phyloP scores from a whole-genome alignment of 2,888 invertebrate genomes.

The Athrips mouffetella region DNA sequence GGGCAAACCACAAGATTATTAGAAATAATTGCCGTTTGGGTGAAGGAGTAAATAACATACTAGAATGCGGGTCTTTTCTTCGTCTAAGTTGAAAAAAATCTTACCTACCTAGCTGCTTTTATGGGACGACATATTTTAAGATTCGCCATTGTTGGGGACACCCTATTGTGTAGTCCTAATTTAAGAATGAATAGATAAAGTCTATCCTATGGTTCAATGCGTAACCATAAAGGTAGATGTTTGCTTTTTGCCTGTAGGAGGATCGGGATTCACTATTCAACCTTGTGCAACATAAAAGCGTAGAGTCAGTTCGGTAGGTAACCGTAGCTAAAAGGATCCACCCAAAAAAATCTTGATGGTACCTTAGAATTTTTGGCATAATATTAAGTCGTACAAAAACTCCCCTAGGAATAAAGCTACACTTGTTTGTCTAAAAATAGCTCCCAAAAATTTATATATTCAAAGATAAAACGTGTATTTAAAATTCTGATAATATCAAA shows the following conservation, averaged over 20 bases:
- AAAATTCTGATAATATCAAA: slow-evolving; percentile 18
- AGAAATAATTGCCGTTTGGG: slow-evolving; percentile 63
- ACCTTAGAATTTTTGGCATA: neutral
- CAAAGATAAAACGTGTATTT: slow-evolving; percentile 1
- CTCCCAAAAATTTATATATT: too few species aligned
- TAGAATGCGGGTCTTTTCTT: slow-evolving; percentile 59
- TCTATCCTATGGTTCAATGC: slow-evolving; percentile 69
- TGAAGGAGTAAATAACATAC: slow-evolving; percentile 53
- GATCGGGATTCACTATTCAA: slow-evolving; percentile 59
- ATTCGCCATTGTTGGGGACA: slow-evolving; percentile 59
- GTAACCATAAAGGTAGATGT: slow-evolving; percentile 62
- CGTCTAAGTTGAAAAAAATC: slow-evolving; percentile 41
- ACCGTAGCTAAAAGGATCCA: slow-evolving; percentile 60
- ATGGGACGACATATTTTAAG: slow-evolving; percentile 58
- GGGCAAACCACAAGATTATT: slow-evolving; percentile 69
- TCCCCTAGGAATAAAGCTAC: neutral
- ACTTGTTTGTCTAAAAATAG: slow-evolving; percentile 3
- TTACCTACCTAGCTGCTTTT: slow-evolving; percentile 50
- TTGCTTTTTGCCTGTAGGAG: slow-evolving; percentile 66
- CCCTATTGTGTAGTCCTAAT: slow-evolving; percentile 61
- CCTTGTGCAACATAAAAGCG: slow-evolving; percentile 68
- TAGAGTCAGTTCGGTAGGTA: slow-evolving; percentile 57
- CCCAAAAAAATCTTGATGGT: slow-evolving; percentile 31
- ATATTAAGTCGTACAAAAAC: neutral
- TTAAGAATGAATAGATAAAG: slow-evolving; percentile 68